Evolutionary conservation across 2,888 invertebrate genomes (phyloP).

Genomic region (Nyleta sp.): DNA sequence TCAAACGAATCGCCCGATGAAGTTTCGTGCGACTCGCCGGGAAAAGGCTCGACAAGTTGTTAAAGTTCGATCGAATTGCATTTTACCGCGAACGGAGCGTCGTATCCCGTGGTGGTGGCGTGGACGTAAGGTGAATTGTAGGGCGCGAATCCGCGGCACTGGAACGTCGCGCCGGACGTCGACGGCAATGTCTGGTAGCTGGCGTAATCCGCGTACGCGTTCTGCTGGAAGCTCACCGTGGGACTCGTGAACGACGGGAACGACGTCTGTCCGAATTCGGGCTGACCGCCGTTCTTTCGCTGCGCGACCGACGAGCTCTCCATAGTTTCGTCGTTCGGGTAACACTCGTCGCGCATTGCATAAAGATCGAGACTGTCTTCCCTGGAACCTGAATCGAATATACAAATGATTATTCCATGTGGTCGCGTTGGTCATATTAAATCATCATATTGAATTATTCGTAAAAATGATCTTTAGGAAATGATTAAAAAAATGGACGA

Average conservation of each 20-base stretch:
- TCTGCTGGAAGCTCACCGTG: conserved; percentile 67
- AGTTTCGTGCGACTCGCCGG: no score
- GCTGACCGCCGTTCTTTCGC: conserved; percentile 80
- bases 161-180: conserved; percentile 74
- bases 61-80: no score
- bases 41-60: no score
- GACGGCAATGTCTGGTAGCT: conserved; percentile 75
- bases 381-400: conserved; percentile 70
- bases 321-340: conserved; percentile 84
- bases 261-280: conserved; percentile 76
- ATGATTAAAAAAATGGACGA: no score
- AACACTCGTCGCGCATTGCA: conserved; percentile 85
- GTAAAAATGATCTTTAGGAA: neutral
- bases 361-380: conserved; percentile 86
- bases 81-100: conserved; percentile 68
- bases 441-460: no score
- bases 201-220: conserved; percentile 68
- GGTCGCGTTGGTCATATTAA: no score
- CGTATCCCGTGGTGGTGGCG: conserved; percentile 69
- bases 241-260: conserved; percentile 75
- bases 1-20: no score
- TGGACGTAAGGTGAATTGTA: conserved; percentile 74
- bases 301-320: conserved; percentile 80
- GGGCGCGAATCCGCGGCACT: conserved; percentile 72
- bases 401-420: no score